Percentiles rank a stretch among this genome's conserved stretches.
Conservation (phyloP, 2,888 invertebrate species). For the Amiota minor region DNA sequence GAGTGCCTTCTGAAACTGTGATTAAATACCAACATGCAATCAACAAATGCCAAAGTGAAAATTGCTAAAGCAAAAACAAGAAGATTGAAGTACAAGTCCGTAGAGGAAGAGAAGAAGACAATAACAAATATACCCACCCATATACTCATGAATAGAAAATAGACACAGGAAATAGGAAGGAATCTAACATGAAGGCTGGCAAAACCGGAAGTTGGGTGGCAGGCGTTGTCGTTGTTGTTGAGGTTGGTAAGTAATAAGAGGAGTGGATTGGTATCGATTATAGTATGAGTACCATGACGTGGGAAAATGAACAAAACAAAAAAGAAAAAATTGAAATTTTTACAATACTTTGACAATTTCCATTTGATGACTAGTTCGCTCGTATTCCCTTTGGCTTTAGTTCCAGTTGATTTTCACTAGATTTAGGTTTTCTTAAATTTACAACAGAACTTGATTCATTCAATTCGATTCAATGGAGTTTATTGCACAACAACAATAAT, state of each 20-base stretch:
- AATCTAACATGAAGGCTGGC: neutral
- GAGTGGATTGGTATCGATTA: too few relatives aligned
- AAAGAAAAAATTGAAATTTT: conserved; percentile 51
- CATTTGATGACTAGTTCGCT: neutral
- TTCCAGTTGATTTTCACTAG: neutral
- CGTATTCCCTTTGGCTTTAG: conserved; percentile 31
- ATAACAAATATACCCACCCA: neutral
- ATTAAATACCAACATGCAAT: conserved; percentile 62
- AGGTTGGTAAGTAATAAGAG: neutral
- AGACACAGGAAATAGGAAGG: neutral
- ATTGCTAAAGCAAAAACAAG: neutral
- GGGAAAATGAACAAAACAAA: conserved; percentile 29
- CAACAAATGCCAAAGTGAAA: conserved; percentile 50
- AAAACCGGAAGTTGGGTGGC: conserved; percentile 4
- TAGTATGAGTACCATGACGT: neutral
- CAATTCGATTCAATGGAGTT: conserved; percentile 4
- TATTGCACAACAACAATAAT: conserved; percentile 13
- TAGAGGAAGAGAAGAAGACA: neutral
- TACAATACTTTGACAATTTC: conserved; percentile 54
- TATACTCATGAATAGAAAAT: neutral
- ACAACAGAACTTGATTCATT: neutral
- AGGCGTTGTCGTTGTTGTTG: neutral
- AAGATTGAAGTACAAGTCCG: neutral
- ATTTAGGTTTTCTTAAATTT: neutral
- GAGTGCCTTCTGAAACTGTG: conserved; percentile 40